Conservation (phyloP, 2,113 vertebrate genomes). For the Thalassarche chlororhynchos region DNA sequence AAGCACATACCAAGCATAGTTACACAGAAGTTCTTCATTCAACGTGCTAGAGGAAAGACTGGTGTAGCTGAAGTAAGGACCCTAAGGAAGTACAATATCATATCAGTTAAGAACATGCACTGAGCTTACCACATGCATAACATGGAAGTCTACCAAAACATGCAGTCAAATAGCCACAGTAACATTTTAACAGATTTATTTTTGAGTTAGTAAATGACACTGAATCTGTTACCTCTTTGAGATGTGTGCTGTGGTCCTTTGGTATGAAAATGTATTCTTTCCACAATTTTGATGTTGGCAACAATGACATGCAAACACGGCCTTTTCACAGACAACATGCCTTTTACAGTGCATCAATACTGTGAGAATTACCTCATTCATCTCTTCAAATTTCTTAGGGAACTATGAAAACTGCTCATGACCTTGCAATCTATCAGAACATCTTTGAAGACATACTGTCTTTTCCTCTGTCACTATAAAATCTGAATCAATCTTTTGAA, state of each 20-base stretch:
- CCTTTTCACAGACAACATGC: not conserved
- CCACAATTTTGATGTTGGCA: not conserved
- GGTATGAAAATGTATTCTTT: not conserved
- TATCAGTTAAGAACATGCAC: constrained; percentile 72
- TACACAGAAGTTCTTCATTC: constrained; percentile 69
- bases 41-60: constrained; percentile 69
- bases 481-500: not conserved
- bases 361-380: not conserved
- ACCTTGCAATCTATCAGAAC: not conserved
- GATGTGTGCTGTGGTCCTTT: not conserved
- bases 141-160: not conserved
- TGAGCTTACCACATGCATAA: constrained; percentile 47
- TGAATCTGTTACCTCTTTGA: not conserved
- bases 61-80: constrained; percentile 63
- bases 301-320: not conserved
- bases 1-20: constrained; percentile 76
- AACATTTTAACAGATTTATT: not conserved
- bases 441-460: not conserved
- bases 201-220: not conserved
- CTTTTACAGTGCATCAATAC: not conserved
- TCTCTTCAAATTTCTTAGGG: not conserved
- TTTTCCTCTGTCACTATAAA: not conserved
- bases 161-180: not conserved
- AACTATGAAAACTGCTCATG: not conserved
- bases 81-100: constrained; percentile 72